These are phyloP conservation scores for Synanthedon vespiformis DNA, from an alignment of 2,888 invertebrate genomes.

Conservation along the genomic window DNA sequence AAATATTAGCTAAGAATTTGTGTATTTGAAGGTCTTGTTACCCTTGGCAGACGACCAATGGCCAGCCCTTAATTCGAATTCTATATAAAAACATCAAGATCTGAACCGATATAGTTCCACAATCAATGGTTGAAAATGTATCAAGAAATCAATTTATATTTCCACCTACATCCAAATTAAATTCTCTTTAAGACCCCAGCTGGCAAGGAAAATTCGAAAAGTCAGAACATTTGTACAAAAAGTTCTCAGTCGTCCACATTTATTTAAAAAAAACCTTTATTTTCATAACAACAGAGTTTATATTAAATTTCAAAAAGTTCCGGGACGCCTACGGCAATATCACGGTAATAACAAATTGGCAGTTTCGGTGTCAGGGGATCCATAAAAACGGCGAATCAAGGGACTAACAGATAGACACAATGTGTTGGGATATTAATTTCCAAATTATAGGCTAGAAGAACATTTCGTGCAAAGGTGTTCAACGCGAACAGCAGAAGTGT, in stretches of 20 bases:
- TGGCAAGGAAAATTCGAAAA: neutral
- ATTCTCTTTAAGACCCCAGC: neutral
- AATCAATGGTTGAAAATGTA: too few relatives aligned
- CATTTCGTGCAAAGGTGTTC: conserved; percentile 50
- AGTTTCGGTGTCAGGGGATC: conserved; percentile 53
- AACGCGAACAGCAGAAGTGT: conserved; percentile 61
- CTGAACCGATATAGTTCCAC: too few relatives aligned
- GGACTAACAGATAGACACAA: conserved; percentile 58
- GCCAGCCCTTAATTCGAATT: too few relatives aligned
- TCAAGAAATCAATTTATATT: too few relatives aligned
- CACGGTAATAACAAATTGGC: conserved; percentile 46
- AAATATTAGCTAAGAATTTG: too few relatives aligned
- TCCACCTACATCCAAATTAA: too few relatives aligned
- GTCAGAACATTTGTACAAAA: too few relatives aligned
- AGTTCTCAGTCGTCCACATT: too few relatives aligned
- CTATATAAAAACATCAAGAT: too few relatives aligned
- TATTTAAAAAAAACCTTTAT: neutral
- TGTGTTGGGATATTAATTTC: conserved; percentile 68
- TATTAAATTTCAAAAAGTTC: conserved; percentile 3
- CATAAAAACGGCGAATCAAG: conserved; percentile 58
- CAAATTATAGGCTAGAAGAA: conserved; percentile 56
- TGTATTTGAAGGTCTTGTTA: too few relatives aligned
- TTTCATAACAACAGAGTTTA: neutral
- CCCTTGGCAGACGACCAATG: too few relatives aligned
- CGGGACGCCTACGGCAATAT: conserved; percentile 36